A percentile compares a stretch with the other conserved stretches of the same genome.
These are phyloP conservation scores for Hemibagrus wyckioides DNA, from an alignment of 2,113 vertebrate species.

Conservation along the genomic window DNA sequence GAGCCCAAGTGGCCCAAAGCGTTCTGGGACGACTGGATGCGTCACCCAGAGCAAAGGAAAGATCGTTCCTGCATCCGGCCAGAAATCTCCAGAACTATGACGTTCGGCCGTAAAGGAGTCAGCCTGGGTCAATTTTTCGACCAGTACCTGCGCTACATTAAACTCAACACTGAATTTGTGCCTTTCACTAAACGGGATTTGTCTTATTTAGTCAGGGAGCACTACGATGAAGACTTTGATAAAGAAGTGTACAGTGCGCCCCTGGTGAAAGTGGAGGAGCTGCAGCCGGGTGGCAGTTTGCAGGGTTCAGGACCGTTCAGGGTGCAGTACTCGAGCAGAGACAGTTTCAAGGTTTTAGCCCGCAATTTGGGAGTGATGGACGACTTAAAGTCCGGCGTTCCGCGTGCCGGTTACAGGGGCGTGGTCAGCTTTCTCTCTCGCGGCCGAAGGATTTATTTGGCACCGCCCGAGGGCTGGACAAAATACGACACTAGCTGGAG, in stretches of 20 bases:
- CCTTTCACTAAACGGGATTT: slow-evolving; percentile 86
- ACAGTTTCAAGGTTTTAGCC: slow-evolving; percentile 90
- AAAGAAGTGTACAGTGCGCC: slow-evolving; percentile 77
- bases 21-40: slow-evolving; percentile 98
- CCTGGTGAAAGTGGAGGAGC: slow-evolving; percentile 76
- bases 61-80: slow-evolving; percentile 87
- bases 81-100: slow-evolving; percentile 89
- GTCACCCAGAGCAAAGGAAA: slow-evolving; percentile 84
- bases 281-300: slow-evolving; percentile 75
- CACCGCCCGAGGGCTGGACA: slow-evolving; percentile 84
- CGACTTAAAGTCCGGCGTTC: slow-evolving; percentile 92
- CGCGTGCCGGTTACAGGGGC: slow-evolving; percentile 90
- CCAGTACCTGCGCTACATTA: slow-evolving; percentile 93
- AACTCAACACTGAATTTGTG: slow-evolving; percentile 90
- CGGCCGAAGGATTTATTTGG: slow-evolving; percentile 85
- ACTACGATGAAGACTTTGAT: slow-evolving; percentile 77
- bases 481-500: slow-evolving; percentile 90
- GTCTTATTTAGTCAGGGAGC: slow-evolving; percentile 80
- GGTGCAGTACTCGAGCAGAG: slow-evolving; percentile 84
- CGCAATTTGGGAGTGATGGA: slow-evolving; percentile 91
- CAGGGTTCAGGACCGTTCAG: slow-evolving; percentile 75
- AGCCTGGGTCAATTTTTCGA: slow-evolving; percentile 97
- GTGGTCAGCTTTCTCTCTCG: slow-evolving; percentile 85
- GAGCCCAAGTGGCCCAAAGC: slow-evolving; percentile 93
- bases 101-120: slow-evolving; percentile 91